Percentiles rank a stretch among this genome's conserved stretches.
Conservation (phyloP, 35 echinoderm and acorn worm genomes). For the Ptychodera flava region DNA sequence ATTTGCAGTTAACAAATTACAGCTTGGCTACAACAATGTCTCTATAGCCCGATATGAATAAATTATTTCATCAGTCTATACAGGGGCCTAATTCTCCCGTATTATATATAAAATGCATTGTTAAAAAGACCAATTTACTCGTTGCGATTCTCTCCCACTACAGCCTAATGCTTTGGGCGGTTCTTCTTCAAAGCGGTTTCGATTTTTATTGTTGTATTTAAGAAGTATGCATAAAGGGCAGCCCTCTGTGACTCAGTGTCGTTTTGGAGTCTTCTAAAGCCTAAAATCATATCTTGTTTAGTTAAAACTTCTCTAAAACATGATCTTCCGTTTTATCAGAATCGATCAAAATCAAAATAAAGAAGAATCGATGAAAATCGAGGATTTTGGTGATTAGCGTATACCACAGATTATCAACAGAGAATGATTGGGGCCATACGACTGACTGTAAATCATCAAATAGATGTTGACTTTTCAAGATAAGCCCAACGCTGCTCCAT, state of each 20-base stretch:
- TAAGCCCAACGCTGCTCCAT: too few species aligned
- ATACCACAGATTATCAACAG: too few species aligned
- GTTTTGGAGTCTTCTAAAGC: too few species aligned
- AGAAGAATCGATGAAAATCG: too few species aligned
- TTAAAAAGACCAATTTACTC: background rate
- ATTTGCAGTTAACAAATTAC: background rate
- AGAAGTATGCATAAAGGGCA: background rate
- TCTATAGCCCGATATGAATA: background rate
- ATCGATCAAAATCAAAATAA: too few species aligned
- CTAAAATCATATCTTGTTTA: too few species aligned
- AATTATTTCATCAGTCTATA: background rate
- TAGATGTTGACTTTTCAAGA: too few species aligned
- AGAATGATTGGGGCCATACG: too few species aligned
- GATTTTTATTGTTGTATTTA: conserved; percentile 2
- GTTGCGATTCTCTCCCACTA: background rate
- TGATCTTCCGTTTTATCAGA: too few species aligned
- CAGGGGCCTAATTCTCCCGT: background rate
- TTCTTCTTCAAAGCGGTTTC: background rate
- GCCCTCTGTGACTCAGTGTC: background rate
- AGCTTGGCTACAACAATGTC: background rate
- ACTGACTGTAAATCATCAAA: too few species aligned
- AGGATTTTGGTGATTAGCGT: too few species aligned
- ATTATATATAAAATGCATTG: background rate
- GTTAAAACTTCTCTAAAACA: too few species aligned
- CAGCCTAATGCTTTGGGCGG: background rate